These are phyloP conservation scores for Marisa cornuarietis DNA, from an alignment of 1,140 invertebrate species.

Conservation along the genomic window DNA sequence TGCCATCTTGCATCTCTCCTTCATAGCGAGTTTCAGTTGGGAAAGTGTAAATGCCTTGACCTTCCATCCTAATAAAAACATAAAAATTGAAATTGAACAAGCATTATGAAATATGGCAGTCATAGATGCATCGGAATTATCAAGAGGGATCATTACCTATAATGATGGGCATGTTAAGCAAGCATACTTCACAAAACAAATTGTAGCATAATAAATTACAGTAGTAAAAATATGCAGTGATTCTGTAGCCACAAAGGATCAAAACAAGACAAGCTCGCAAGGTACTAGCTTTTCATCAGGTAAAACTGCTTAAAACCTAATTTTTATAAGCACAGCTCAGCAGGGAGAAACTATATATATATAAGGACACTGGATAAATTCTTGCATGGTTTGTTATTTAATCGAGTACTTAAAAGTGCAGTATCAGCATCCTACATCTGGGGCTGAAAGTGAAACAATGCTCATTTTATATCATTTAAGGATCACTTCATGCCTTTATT, in stretches of 20 bases:
- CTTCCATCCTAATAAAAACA: slow-evolving; percentile 57
- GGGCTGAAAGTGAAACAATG: too few species aligned
- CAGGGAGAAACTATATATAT: background rate
- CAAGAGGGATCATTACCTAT: background rate
- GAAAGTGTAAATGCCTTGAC: slow-evolving; percentile 64
- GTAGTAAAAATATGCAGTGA: background rate
- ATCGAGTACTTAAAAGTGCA: too few species aligned
- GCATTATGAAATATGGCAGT: too few species aligned
- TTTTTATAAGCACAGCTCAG: background rate
- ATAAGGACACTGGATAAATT: background rate
- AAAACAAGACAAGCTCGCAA: too few species aligned
- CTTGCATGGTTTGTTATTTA: too few species aligned
- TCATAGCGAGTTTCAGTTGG: slow-evolving; percentile 66
- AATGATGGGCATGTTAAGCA: background rate
- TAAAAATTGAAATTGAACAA: too few species aligned
- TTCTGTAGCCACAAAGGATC: background rate
- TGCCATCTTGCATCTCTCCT: slow-evolving; percentile 67
- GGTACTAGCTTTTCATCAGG: too few species aligned
- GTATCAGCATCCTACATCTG: too few species aligned
- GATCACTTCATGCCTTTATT: too few species aligned
- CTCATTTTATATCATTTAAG: too few species aligned
- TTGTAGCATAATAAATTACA: background rate
- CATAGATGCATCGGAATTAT: background rate
- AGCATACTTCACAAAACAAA: background rate
- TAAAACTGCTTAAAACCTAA: too few species aligned